Conservation (phyloP, 2,113 vertebrate species). For the Macrotus californicus region DNA sequence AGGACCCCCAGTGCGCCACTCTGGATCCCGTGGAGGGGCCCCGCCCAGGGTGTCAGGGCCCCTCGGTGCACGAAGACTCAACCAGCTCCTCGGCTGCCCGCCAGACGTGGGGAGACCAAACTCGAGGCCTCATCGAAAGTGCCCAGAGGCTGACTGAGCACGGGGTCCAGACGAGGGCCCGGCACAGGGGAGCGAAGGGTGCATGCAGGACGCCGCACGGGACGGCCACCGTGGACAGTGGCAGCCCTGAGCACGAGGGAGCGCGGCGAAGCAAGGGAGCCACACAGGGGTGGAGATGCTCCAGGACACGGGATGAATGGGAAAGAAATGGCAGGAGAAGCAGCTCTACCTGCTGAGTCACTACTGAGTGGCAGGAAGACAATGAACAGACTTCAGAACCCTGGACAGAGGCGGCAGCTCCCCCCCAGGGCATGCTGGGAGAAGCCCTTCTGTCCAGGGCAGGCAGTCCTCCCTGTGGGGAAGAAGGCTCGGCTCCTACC, state of each 20-base stretch:
- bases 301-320: neutral
- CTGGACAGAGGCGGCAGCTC: slow-evolving; percentile 46
- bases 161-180: slow-evolving; percentile 12
- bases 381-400: neutral
- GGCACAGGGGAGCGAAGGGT: neutral
- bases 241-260: neutral
- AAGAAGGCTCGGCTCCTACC: slow-evolving; percentile 84
- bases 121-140: neutral
- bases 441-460: slow-evolving; percentile 63
- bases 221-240: no score
- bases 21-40: slow-evolving; percentile 37
- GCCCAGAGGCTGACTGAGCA: neutral
- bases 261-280: neutral
- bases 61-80: neutral
- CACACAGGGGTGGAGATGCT: neutral
- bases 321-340: neutral
- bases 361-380: neutral
- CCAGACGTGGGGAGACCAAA: neutral
- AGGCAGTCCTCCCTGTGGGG: no score
- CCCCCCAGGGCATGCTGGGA: slow-evolving; percentile 75
- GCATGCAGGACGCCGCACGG: neutral
- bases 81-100: neutral
- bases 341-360: neutral
- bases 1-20: neutral
- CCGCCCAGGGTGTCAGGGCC: neutral